Evolutionary conservation across 2,888 invertebrate genomes (phyloP).

Genomic region (Harpagoxenus sublaevis): DNA sequence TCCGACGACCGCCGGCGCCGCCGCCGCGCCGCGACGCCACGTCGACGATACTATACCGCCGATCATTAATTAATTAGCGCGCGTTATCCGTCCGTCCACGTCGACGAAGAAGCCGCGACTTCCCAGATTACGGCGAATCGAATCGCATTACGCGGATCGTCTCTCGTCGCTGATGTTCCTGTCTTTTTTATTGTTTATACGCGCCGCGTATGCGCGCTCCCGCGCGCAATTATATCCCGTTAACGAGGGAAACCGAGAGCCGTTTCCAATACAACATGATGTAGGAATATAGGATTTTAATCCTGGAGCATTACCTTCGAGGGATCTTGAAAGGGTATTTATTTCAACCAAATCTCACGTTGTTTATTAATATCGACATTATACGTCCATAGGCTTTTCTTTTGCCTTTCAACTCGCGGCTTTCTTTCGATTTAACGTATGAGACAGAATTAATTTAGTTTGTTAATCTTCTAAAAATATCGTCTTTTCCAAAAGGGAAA

Average conservation of each 20-base stretch:
- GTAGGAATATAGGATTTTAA: slow-evolving; percentile 4
- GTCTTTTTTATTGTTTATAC: slow-evolving; percentile 29
- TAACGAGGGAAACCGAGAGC: slow-evolving; percentile 17
- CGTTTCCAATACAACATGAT: not conserved
- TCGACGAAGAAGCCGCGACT: slow-evolving; percentile 31
- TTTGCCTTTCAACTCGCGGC: not conserved
- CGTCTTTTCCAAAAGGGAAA: not conserved
- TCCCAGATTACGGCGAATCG: slow-evolving; percentile 33
- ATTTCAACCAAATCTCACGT: not conserved
- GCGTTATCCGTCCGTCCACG: slow-evolving; percentile 31
- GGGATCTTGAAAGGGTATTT: not conserved
- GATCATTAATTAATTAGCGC: slow-evolving; percentile 53
- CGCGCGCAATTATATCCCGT: slow-evolving; percentile 21
- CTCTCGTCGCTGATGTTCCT: not conserved
- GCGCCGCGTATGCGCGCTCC: not conserved
- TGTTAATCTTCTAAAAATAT: not conserved
- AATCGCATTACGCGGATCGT: slow-evolving; percentile 29
- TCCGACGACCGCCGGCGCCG: slow-evolving; percentile 2
- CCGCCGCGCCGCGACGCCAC: not conserved
- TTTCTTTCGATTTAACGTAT: not conserved
- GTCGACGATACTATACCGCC: not conserved
- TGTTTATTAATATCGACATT: slow-evolving; percentile 4
- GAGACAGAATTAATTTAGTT: not conserved
- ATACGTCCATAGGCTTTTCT: not conserved
- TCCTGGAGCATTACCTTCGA: not conserved